Base-by-base conservation (phyloP, 2,888 invertebrate genomes). In the Cryptocheilus praepositus region DNA sequence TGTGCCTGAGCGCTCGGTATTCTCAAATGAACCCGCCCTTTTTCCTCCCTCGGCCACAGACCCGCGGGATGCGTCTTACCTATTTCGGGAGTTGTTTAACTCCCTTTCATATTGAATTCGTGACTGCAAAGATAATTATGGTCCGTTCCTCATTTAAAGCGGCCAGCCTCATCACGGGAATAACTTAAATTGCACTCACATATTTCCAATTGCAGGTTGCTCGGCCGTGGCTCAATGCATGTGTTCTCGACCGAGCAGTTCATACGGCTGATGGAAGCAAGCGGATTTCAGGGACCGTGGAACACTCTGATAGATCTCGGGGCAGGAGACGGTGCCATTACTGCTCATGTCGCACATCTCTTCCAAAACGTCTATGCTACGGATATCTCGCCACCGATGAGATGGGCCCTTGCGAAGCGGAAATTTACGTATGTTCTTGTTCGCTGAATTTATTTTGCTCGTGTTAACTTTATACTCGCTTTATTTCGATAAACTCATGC, bases 221-320 rank as follows among this genome's bases (percentile, higher is more conserved):
- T 98, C 15, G 94, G 95, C 16, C 92, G 99, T 59, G 99, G 99
- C 8, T 97, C 97, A 0, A 99, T 99, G 99, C 98, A 98, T 89
- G 97, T 99, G 57, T 92, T 98, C 80, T 98, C 98, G 0, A 91
- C 92, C 69, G 90, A 92, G 8, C 98, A 98, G 85, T 94, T 98
- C 79, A 90, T 92, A 67, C 89, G 90, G 64, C 89, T 97, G 77
- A 89, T 95, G 76, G 88, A 88, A 57, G 85, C 84, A 3, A 86
- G 88, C 53, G 84, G 81, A 79, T 83, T 83, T 71, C 71, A 76
- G 46, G 90, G 90, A 80, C 85, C 85, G 52, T 87, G 90, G 86
- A 85, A 90, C 62, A 89, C 92, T 8, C 85, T 94, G 51, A 90
- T 98, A 56, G 98, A 98, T 90, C 91, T 98, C 61, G 98, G 98